phyloP scores from a whole-genome alignment of 2,888 invertebrate species.

The Zelleria hepariella region DNA sequence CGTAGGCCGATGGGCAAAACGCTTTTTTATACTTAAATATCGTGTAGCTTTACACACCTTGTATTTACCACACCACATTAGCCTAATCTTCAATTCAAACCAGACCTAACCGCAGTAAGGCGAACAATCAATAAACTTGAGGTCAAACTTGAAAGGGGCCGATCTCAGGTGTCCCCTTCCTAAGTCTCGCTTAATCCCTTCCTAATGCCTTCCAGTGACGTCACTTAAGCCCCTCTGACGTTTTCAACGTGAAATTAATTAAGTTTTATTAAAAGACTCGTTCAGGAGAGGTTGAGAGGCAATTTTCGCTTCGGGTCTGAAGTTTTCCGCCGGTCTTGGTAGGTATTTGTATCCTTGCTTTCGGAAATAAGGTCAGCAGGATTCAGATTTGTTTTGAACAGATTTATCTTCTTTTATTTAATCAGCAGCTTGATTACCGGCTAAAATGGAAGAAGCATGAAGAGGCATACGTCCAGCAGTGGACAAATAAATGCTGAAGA shows the following conservation, averaged over 20 bases:
- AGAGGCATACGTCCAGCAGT: no score
- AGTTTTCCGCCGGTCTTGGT: not conserved
- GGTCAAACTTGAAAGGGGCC: not conserved
- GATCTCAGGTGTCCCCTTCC: constrained; percentile 35
- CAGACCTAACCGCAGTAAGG: not conserved
- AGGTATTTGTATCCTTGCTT: not conserved
- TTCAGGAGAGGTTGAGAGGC: constrained; percentile 15
- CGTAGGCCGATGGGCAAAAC: no score
- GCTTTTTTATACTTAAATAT: no score
- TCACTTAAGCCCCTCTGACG: constrained; percentile 53
- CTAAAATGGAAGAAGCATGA: no score
- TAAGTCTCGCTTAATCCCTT: constrained; percentile 50
- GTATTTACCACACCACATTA: no score
- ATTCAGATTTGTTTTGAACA: not conserved
- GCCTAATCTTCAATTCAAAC: no score
- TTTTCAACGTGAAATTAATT: constrained; percentile 61
- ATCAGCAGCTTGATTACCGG: no score
- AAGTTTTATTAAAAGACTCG: constrained; percentile 57
- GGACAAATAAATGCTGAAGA: no score
- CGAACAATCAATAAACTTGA: not conserved
- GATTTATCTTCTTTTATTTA: no score
- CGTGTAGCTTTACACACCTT: no score
- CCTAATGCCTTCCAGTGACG: constrained; percentile 59
- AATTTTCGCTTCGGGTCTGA: not conserved
- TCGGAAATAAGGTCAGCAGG: no score